Evolutionary conservation across 2,113 vertebrate species (phyloP).

Genomic region (Xiphophorus couchianus): DNA sequence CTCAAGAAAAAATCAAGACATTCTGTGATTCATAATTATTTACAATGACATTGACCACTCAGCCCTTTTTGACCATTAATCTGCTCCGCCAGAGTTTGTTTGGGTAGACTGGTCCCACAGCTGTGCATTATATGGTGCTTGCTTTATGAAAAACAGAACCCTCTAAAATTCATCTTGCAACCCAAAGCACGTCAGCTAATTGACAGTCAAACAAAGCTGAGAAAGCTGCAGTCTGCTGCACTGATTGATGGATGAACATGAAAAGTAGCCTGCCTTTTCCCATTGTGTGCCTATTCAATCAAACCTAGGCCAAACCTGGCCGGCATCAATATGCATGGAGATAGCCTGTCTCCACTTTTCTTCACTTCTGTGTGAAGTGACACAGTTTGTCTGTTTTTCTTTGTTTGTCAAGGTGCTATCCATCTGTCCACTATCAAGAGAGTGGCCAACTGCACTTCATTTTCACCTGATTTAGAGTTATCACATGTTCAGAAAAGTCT

Average conservation of each 20-base stretch:
- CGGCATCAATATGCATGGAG: slow-evolving; percentile 79
- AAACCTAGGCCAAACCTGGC: slow-evolving; percentile 67
- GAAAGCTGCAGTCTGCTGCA: slow-evolving; percentile 62
- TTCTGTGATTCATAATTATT: slow-evolving; percentile 15
- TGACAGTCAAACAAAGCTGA: slow-evolving; percentile 75
- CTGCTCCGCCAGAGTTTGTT: background rate
- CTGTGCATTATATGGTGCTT: slow-evolving; percentile 42
- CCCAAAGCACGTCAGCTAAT: slow-evolving; percentile 69
- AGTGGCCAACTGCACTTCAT: slow-evolving; percentile 45
- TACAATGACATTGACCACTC: slow-evolving; percentile 28
- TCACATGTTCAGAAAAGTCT: slow-evolving; percentile 9
- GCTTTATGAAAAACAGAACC: slow-evolving; percentile 48
- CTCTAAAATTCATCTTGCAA: slow-evolving; percentile 63
- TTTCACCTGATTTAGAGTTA: slow-evolving; percentile 40
- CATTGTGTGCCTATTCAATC: slow-evolving; percentile 79
- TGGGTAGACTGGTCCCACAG: slow-evolving; percentile 56
- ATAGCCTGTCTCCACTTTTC: slow-evolving; percentile 72
- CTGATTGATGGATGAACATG: slow-evolving; percentile 81
- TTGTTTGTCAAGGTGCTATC: slow-evolving; percentile 69
- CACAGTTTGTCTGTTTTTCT: slow-evolving; percentile 72
- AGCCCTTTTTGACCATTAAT: slow-evolving; percentile 44
- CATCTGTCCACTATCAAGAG: slow-evolving; percentile 54
- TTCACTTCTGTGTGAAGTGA: slow-evolving; percentile 59
- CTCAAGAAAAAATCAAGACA: slow-evolving; percentile 2
- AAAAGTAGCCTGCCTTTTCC: slow-evolving; percentile 78